Percentiles rank a stretch among this genome's conserved stretches.
These are phyloP conservation scores for Malaclemys terrapin DNA, from an alignment of 2,113 vertebrate genomes.

Conservation along the genomic window DNA sequence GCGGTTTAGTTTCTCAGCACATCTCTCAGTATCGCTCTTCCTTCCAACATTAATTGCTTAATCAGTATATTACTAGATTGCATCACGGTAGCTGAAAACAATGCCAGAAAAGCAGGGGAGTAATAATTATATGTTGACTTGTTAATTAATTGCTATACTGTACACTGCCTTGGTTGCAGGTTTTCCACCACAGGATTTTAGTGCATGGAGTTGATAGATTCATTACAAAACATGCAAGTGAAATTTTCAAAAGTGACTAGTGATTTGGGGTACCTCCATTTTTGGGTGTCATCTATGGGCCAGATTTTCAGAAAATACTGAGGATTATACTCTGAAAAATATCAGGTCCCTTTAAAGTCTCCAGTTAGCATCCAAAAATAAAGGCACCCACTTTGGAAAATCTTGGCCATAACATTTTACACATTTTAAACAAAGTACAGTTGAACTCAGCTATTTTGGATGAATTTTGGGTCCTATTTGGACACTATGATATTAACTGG, in stretches of 20 bases:
- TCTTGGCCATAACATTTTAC: not conserved
- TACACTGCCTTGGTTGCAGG: not conserved
- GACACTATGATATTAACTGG: not conserved
- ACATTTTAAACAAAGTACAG: not conserved
- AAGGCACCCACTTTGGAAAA: not conserved
- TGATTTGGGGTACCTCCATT: not conserved
- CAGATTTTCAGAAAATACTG: not conserved
- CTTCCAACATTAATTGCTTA: conserved; percentile 17
- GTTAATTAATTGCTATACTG: not conserved
- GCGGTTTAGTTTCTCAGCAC: not conserved
- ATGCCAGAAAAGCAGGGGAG: not conserved
- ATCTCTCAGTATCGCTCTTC: not conserved
- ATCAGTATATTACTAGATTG: not conserved
- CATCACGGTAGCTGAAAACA: not conserved
- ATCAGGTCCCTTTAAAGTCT: conserved; percentile 17
- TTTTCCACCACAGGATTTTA: not conserved
- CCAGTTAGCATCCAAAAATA: not conserved
- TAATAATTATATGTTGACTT: not conserved
- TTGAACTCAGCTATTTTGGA: not conserved
- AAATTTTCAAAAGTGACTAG: conserved; percentile 23
- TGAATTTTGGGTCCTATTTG: not conserved
- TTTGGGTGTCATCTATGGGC: not conserved
- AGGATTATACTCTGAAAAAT: not conserved
- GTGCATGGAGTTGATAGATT: conserved; percentile 34
- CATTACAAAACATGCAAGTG: conserved; percentile 43